A percentile compares a stretch with the other conserved stretches of the same genome.
Evolutionary conservation across 2,888 invertebrate genomes (phyloP).

Genomic region (Apantesis nais): DNA sequence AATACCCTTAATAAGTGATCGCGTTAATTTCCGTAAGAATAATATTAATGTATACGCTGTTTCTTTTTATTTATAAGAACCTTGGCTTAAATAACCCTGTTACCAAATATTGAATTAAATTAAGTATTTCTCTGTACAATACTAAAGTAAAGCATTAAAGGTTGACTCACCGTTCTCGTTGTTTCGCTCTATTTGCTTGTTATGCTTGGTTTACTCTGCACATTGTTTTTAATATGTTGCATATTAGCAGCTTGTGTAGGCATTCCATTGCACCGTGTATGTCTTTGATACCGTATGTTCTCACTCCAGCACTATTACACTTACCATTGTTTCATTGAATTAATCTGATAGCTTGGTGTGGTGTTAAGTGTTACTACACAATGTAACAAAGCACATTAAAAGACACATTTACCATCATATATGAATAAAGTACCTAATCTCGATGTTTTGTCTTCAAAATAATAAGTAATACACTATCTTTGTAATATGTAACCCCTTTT

Average conservation of each 20-base stretch:
- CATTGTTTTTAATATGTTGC: conserved; percentile 55
- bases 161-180: conserved; percentile 63
- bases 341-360: conserved; percentile 57
- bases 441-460: conserved; percentile 28
- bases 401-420: not conserved
- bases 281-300: conserved; percentile 36
- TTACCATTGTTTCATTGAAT: conserved; percentile 36
- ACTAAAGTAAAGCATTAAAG: conserved; percentile 59
- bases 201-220: conserved; percentile 65
- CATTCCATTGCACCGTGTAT: conserved; percentile 55
- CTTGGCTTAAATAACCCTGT: not conserved
- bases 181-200: conserved; percentile 74
- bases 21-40: no score
- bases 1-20: no score
- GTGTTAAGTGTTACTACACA: conserved; percentile 37
- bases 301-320: conserved; percentile 58
- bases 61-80: not conserved
- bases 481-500: not conserved
- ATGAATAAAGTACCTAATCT: conserved; percentile 19
- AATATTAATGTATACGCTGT: not conserved
- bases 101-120: not conserved
- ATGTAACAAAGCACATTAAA: conserved; percentile 22
- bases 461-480: not conserved
- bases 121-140: not conserved
- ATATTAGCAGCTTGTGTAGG: conserved; percentile 49